Evolutionary conservation across 2,113 vertebrate genomes (phyloP).

Genomic region (Sula dactylatra): DNA sequence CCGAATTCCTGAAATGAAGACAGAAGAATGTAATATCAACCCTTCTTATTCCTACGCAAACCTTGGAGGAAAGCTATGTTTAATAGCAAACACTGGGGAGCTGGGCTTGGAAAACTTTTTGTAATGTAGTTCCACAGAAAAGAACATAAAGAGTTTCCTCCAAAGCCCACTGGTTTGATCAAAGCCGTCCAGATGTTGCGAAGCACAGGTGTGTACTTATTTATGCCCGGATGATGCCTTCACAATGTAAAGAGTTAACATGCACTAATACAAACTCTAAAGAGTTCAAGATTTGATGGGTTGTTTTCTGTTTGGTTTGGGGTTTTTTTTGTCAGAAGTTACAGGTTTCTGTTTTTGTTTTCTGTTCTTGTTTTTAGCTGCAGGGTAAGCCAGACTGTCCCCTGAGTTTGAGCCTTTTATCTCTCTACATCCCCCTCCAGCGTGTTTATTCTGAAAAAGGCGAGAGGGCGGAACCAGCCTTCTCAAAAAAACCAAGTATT

Average conservation of each 20-base stretch:
- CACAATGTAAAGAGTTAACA: neutral
- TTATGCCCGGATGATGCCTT: neutral
- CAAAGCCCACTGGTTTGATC: neutral
- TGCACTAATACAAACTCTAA: neutral
- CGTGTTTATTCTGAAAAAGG: neutral
- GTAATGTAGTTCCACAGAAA: neutral
- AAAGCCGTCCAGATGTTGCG: neutral
- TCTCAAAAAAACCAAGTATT: neutral
- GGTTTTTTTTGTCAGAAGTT: neutral
- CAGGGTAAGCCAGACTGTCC: neutral
- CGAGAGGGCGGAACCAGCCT: neutral
- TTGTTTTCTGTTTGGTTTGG: too few relatives aligned
- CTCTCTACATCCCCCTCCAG: neutral
- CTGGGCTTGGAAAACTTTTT: neutral
- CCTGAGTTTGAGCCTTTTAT: neutral
- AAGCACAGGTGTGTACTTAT: neutral
- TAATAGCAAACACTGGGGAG: neutral
- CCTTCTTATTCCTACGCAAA: neutral
- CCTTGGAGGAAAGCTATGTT: neutral
- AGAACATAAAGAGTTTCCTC: neutral
- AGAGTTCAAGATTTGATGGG: neutral
- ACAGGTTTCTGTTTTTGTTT: neutral
- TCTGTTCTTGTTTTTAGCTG: neutral
- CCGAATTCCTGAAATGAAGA: neutral
- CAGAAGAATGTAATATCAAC: neutral